Evolutionary conservation across 2,113 vertebrate genomes (phyloP).

Genomic region (Toxotes jaculatrix): DNA sequence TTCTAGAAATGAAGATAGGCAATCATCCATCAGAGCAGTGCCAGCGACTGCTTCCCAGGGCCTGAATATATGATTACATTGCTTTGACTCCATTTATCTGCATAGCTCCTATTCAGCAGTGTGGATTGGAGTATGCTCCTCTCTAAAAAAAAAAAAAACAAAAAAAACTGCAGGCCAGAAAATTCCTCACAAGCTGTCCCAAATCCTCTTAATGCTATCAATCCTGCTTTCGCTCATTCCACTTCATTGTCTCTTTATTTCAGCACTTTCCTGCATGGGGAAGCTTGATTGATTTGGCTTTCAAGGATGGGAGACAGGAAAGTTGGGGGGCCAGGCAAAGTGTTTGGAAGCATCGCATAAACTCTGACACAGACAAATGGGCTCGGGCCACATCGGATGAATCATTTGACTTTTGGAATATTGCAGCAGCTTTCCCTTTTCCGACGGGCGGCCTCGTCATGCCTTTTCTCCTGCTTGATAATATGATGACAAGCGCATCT

Average conservation of each 20-base stretch:
- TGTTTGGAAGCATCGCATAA: slow-evolving; percentile 79
- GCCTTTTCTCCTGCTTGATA: slow-evolving; percentile 57
- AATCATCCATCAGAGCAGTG: slow-evolving; percentile 60
- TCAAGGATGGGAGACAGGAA: slow-evolving; percentile 76
- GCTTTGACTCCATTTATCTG: slow-evolving; percentile 68
- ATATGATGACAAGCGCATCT: slow-evolving; percentile 54
- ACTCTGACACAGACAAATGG: slow-evolving; percentile 83
- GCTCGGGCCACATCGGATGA: slow-evolving; percentile 51
- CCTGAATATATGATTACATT: slow-evolving; percentile 61
- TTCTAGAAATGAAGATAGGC: slow-evolving; percentile 49
- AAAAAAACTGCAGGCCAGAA: slow-evolving; percentile 41
- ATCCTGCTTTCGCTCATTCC: slow-evolving; percentile 81
- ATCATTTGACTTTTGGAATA: slow-evolving; percentile 77
- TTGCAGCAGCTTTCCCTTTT: slow-evolving; percentile 55
- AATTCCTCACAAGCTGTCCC: slow-evolving; percentile 72
- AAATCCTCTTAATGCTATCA: slow-evolving; percentile 76
- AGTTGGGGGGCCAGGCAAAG: slow-evolving; percentile 77
- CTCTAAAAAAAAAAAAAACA: not conserved
- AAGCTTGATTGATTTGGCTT: slow-evolving; percentile 83
- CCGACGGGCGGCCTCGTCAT: slow-evolving; percentile 54
- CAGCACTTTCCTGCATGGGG: slow-evolving; percentile 81
- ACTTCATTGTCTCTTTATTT: slow-evolving; percentile 85
- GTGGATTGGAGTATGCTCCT: slow-evolving; percentile 39
- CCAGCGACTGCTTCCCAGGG: slow-evolving; percentile 32
- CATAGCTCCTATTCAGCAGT: slow-evolving; percentile 68